These are phyloP conservation scores for Cherax quadricarinatus DNA, from an alignment of 1,140 invertebrate species.

Conservation along the genomic window DNA sequence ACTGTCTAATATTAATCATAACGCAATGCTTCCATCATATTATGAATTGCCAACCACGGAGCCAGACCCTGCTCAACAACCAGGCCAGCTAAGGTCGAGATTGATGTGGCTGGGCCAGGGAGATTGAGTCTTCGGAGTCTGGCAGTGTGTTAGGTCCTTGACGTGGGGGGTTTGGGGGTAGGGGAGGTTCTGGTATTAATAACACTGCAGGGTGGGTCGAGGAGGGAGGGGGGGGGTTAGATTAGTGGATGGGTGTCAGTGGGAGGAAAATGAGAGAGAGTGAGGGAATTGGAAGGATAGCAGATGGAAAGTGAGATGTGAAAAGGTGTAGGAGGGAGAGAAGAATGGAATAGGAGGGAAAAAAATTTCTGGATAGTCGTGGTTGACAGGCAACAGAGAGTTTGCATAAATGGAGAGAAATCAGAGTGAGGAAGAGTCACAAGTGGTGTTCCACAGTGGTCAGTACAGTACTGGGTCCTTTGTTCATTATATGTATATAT, in stretches of 20 bases:
- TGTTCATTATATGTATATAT: too few species aligned
- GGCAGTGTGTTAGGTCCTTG: background rate
- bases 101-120: too few species aligned
- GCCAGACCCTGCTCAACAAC: too few species aligned
- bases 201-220: background rate
- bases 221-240: background rate
- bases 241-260: background rate
- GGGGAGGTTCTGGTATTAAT: background rate
- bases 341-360: too few species aligned
- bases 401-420: too few species aligned
- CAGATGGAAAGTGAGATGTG: too few species aligned
- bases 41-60: background rate
- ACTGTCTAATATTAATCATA: constrained; percentile 2
- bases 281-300: background rate
- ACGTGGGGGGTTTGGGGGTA: background rate
- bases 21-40: constrained; percentile 14
- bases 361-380: too few species aligned
- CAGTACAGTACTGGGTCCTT: too few species aligned
- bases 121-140: background rate
- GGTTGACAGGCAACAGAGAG: too few species aligned
- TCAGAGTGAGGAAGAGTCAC: too few species aligned
- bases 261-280: background rate
- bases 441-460: too few species aligned
- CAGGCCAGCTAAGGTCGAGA: background rate
- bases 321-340: too few species aligned